These are phyloP conservation scores for Scelioninae gen. 1 DNA, from an alignment of 2,888 invertebrate species.

Conservation along the genomic window DNA sequence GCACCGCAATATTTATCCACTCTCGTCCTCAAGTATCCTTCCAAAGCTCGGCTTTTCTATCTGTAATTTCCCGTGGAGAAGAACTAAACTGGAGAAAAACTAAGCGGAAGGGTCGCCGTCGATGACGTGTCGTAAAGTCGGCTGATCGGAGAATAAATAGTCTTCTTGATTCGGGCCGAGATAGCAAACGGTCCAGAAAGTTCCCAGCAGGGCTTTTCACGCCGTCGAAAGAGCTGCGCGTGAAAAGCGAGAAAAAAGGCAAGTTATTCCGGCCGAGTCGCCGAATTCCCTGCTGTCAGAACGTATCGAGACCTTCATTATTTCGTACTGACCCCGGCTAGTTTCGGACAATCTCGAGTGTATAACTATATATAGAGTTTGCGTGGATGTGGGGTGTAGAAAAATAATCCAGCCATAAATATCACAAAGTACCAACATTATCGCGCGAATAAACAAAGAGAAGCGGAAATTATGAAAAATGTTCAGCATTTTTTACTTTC, in stretches of 20 bases:
- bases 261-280: constrained; percentile 70
- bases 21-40: constrained; percentile 36
- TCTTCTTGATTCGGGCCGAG: constrained; percentile 64
- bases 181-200: constrained; percentile 62
- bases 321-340: constrained; percentile 74
- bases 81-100: constrained; percentile 43
- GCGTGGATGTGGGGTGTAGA: constrained; percentile 15
- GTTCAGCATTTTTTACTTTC: constrained; percentile 9
- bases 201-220: constrained; percentile 66
- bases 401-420: constrained; percentile 61
- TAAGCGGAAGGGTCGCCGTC: constrained; percentile 52
- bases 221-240: constrained; percentile 50
- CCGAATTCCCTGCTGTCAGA: constrained; percentile 70
- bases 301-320: constrained; percentile 74
- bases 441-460: constrained; percentile 42
- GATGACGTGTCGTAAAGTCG: constrained; percentile 68
- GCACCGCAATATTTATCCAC: constrained; percentile 32
- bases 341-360: constrained; percentile 44
- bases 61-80: constrained; percentile 33
- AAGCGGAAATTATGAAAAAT: constrained; percentile 31
- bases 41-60: constrained; percentile 25
- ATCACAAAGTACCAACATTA: constrained; percentile 44
- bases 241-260: constrained; percentile 70
- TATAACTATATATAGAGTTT: constrained; percentile 34
- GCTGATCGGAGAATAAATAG: constrained; percentile 70